A percentile compares a stretch with the other conserved stretches of the same genome.
Evolutionary conservation across 2,888 invertebrate genomes (phyloP).

Genomic region (Clusia tigrina): DNA sequence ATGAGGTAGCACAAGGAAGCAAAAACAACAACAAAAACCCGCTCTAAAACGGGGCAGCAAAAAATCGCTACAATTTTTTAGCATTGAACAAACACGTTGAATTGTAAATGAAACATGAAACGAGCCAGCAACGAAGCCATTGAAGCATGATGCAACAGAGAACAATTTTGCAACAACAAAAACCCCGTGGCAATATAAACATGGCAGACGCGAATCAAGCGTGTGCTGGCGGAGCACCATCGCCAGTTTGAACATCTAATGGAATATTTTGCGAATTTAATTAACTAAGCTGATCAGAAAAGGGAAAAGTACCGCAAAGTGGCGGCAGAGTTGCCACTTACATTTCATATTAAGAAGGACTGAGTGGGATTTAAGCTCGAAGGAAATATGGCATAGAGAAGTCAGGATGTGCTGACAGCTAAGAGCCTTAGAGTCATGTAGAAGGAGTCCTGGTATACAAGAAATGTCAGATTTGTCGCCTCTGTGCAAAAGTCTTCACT

Average conservation of each 20-base stretch:
- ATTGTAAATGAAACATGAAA: conserved; percentile 46
- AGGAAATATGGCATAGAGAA: too few relatives aligned
- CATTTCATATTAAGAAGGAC: too few relatives aligned
- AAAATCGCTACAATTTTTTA: too few relatives aligned
- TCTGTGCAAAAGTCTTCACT: too few relatives aligned
- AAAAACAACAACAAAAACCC: conserved; percentile 17
- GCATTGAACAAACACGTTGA: conserved; percentile 43
- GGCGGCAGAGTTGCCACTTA: not conserved
- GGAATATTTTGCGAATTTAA: not conserved
- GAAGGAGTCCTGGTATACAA: too few relatives aligned
- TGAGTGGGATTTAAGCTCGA: too few relatives aligned
- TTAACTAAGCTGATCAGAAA: not conserved
- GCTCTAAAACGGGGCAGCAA: too few relatives aligned
- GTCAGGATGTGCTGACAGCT: too few relatives aligned
- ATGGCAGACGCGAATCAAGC: conserved; percentile 29
- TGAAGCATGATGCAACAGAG: conserved; percentile 49
- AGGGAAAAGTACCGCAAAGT: not conserved
- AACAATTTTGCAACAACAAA: conserved; percentile 39
- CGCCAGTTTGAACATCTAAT: not conserved
- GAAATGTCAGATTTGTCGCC: too few relatives aligned
- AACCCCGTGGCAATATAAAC: too few relatives aligned
- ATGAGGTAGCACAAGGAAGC: not conserved
- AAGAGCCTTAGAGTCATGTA: too few relatives aligned
- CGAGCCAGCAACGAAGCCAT: not conserved
- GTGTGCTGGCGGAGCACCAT: not conserved